These are phyloP conservation scores for Merops nubicus DNA, from an alignment of 2,113 vertebrate genomes.

Conservation along the genomic window DNA sequence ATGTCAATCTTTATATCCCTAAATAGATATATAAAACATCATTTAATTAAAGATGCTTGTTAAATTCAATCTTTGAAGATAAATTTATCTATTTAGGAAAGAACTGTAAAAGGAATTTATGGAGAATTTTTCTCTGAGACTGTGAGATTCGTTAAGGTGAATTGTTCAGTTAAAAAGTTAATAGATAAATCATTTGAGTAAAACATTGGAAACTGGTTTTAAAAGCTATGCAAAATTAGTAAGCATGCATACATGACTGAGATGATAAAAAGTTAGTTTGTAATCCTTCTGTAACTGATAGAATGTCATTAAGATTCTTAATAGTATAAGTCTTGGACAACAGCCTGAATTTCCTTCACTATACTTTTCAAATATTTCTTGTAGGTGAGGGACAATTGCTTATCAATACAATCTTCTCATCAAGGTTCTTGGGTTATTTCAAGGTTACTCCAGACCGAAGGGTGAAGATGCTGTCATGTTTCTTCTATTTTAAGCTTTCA, in stretches of 20 bases:
- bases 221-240: neutral
- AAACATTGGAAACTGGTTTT: neutral
- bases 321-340: neutral
- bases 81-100: constrained; percentile 32
- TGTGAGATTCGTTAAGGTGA: constrained; percentile 26
- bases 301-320: neutral
- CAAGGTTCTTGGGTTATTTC: neutral
- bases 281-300: neutral
- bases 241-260: neutral
- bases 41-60: constrained; percentile 15
- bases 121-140: neutral
- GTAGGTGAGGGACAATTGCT: neutral
- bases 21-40: neutral
- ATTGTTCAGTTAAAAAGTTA: constrained; percentile 41
- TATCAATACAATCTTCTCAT: neutral
- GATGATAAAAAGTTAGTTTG: neutral
- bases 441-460: neutral
- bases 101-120: neutral
- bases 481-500: neutral
- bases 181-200: neutral
- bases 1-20: neutral
- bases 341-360: neutral
- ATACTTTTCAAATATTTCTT: neutral
- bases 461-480: neutral
- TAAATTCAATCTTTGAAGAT: constrained; percentile 16